These are phyloP conservation scores for Phallusia fumigata DNA, from an alignment of 23 tunicate species.

Conservation along the genomic window DNA sequence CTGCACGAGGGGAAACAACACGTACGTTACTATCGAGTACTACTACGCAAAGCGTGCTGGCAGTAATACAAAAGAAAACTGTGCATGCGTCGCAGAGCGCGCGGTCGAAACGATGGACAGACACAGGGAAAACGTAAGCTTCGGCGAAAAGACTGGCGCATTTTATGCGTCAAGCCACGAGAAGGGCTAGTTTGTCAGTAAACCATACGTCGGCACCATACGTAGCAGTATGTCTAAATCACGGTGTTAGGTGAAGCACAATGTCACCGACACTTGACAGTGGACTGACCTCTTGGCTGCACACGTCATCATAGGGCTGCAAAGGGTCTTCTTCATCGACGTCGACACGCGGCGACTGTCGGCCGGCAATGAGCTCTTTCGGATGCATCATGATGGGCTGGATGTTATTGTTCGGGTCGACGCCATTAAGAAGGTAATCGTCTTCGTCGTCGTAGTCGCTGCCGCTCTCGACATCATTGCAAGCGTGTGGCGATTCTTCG, in stretches of 20 bases:
- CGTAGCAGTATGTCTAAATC: neutral
- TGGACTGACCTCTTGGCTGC: neutral
- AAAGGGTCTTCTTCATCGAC: neutral
- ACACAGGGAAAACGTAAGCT: too few relatives aligned
- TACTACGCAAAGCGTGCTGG: too few relatives aligned
- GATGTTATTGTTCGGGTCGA: conserved; percentile 2
- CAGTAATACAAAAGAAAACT: too few relatives aligned
- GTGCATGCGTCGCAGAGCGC: too few relatives aligned
- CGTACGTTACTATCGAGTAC: too few relatives aligned
- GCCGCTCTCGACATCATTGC: neutral
- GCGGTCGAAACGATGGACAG: too few relatives aligned
- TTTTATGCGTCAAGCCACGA: too few relatives aligned
- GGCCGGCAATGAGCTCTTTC: neutral
- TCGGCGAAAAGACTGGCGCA: too few relatives aligned
- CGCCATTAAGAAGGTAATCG: neutral
- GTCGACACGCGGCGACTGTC: neutral
- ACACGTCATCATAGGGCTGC: neutral
- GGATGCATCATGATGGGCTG: neutral
- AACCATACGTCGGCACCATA: too few relatives aligned
- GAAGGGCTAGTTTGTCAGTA: too few relatives aligned
- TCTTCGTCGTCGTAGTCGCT: neutral
- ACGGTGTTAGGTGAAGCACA: neutral
- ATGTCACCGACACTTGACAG: neutral
- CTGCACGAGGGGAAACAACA: too few relatives aligned
- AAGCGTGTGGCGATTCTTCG: neutral